Evolutionary conservation across 1,140 invertebrate genomes (phyloP), one percentile per base, ranked within the genome.

Genomic region (Lepidurus packardi): DNA sequence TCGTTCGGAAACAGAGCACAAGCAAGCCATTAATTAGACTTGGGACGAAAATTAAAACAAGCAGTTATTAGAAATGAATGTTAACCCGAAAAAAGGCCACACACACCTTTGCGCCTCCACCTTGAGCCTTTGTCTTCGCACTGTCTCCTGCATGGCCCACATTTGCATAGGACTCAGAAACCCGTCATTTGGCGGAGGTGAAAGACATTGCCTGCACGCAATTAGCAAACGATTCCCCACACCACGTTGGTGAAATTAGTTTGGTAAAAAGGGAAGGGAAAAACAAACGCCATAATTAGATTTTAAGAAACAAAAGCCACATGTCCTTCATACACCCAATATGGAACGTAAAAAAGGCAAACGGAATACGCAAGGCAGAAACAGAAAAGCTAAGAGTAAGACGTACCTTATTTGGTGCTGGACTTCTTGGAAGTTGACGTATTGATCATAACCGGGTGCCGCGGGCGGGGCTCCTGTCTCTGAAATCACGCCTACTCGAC

Each of bases 351-450:
- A 47, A 10, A 65, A 16, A 65, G 21, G 53, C 53, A 3, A 34
- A 65, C 53, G 53, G 16, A 9, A 65, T 78, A 21, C 44, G n/a
- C 45, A 43, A 65, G 8, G 53, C 53, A 65, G 21, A 65, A 65
- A 65, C 16, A 13, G 10, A 47, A 8, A 21, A 65, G 53, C 21
- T 21, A 78, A 81, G n/a, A 77, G 34, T 42, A 9, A 79, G n/a
- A 78, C 86, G 89, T 86, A 92, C 91, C 89, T 91, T 78, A 92
- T 85, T 84, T 92, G 92, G 81, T 91, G 91, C 84, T 93, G 92
- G 83, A 94, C 90, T 85, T 94, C 92, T 84, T 93, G 91, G 82
- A 93, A 93, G 84, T 94, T 94, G 45, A 92, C 91, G 82, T 94
- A 93, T 83, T 94, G 92, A 78, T 91, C 91, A 83, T 91, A 88